These are phyloP conservation scores for Cheilosia grossa DNA, from an alignment of 2,888 invertebrate species.

Conservation along the genomic window DNA sequence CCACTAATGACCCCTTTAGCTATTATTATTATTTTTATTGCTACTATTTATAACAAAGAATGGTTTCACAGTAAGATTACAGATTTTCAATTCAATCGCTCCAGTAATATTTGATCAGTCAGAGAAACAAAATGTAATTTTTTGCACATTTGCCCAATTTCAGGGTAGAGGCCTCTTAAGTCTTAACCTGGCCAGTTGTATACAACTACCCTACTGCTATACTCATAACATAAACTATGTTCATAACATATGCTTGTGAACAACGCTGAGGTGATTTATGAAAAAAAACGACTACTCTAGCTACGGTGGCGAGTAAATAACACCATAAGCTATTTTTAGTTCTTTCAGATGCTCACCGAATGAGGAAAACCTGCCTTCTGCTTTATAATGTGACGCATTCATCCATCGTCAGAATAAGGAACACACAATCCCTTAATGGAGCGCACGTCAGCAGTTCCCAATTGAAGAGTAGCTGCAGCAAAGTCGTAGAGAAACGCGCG, in stretches of 20 bases:
- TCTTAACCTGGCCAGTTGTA: too few species aligned
- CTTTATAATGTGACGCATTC: background rate
- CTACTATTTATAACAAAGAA: too few species aligned
- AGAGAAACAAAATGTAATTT: too few species aligned
- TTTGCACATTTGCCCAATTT: too few species aligned
- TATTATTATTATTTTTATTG: too few species aligned
- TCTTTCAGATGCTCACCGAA: conserved; percentile 7
- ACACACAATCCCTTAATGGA: conserved; percentile 2
- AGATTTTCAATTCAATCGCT: too few species aligned
- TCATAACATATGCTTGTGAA: background rate
- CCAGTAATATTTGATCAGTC: too few species aligned
- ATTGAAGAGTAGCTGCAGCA: background rate
- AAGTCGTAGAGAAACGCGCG: conserved; percentile 13
- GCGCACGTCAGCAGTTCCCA: conserved; percentile 12
- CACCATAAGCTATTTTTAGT: conserved; percentile 44
- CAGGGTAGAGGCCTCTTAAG: too few species aligned
- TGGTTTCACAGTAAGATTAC: too few species aligned
- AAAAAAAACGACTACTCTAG: conserved; percentile 1
- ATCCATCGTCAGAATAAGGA: conserved; percentile 7
- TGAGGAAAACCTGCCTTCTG: conserved; percentile 20
- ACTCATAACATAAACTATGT: background rate
- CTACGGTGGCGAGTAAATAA: conserved; percentile 30
- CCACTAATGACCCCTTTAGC: too few species aligned
- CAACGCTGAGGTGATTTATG: background rate
- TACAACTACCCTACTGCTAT: too few species aligned